These are phyloP conservation scores for Cosmia pyralina DNA, from an alignment of 2,888 invertebrate species.

Conservation along the genomic window DNA sequence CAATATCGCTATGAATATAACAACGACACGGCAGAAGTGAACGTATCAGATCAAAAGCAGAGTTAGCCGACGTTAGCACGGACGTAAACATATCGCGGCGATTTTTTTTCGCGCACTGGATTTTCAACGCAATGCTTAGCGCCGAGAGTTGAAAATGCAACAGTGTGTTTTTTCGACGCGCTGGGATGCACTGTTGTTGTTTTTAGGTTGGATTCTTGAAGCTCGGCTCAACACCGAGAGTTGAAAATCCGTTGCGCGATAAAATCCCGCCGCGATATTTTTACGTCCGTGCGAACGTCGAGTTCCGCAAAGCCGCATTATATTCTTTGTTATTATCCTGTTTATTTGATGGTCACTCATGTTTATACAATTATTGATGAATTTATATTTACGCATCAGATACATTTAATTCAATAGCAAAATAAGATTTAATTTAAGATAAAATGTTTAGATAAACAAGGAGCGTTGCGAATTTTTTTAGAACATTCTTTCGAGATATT, in stretches of 20 bases:
- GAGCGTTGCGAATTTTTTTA: not conserved
- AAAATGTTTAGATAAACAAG: not conserved
- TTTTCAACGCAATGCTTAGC: too few species aligned
- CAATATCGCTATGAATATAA: constrained; percentile 65
- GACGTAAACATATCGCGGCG: too few species aligned
- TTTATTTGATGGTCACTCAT: constrained; percentile 31
- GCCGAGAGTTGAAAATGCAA: too few species aligned
- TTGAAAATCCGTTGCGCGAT: too few species aligned
- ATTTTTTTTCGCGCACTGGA: too few species aligned
- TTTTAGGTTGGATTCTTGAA: too few species aligned
- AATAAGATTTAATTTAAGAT: constrained; percentile 14
- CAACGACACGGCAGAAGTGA: constrained; percentile 49
- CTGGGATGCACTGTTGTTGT: too few species aligned
- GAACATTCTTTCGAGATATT: constrained; percentile 15
- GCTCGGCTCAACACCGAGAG: too few species aligned
- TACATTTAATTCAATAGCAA: constrained; percentile 18
- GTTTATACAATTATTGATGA: constrained; percentile 35
- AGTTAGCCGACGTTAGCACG: too few species aligned
- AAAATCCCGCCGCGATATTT: too few species aligned
- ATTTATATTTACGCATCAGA: constrained; percentile 21
- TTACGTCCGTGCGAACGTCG: too few species aligned
- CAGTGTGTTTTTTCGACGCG: too few species aligned
- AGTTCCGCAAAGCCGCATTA: constrained; percentile 44
- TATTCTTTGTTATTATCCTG: constrained; percentile 38
- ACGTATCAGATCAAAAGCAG: constrained; percentile 54